Evolutionary conservation across 2,888 invertebrate species (phyloP).

Genomic region (Epicampocera succincta): DNA sequence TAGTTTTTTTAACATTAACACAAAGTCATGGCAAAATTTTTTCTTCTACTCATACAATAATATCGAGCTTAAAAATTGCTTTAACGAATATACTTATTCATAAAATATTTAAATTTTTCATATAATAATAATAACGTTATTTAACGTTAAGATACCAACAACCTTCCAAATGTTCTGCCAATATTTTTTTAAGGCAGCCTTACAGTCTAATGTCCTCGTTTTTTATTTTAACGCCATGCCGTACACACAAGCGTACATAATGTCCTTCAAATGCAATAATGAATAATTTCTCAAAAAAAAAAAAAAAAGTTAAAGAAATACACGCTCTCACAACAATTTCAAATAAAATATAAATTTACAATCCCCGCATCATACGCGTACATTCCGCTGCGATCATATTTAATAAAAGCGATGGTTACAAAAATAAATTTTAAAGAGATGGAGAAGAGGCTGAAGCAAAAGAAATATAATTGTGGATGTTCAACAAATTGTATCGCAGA

Average conservation of each 20-base stretch:
- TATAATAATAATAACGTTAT: too few relatives aligned
- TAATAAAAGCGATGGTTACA: constrained; percentile 10
- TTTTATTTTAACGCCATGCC: constrained; percentile 6
- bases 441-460: constrained; percentile 22
- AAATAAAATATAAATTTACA: constrained; percentile 21
- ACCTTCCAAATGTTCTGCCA: neutral
- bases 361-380: neutral
- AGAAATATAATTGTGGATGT: constrained; percentile 22
- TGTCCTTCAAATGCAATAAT: neutral
- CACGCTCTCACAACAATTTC: constrained; percentile 15
- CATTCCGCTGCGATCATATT: neutral
- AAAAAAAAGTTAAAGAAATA: neutral
- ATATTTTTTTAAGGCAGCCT: constrained; percentile 16
- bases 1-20: too few relatives aligned
- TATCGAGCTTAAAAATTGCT: too few relatives aligned
- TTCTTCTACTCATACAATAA: too few relatives aligned
- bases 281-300: constrained; percentile 12
- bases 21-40: too few relatives aligned
- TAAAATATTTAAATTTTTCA: too few relatives aligned
- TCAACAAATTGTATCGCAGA: constrained; percentile 32
- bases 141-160: too few relatives aligned
- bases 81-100: too few relatives aligned
- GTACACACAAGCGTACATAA: neutral
- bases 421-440: constrained; percentile 15
- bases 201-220: constrained; percentile 22